Conservation (phyloP, 2,113 vertebrate genomes). For the Pseudolaguvia tuberculata region DNA sequence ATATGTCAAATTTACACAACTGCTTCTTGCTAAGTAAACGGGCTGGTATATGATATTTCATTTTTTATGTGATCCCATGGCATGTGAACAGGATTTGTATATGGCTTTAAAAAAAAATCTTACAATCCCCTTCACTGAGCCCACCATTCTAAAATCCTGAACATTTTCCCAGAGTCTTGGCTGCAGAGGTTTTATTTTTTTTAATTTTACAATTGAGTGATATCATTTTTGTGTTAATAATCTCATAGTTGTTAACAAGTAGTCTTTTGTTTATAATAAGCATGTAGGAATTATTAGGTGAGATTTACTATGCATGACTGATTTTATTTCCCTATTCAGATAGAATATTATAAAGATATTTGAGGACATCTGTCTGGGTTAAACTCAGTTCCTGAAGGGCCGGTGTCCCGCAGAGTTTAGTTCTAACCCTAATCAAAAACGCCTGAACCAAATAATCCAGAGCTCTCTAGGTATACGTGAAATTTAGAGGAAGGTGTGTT, state of each 20-base stretch:
- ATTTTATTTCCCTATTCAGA: too few species aligned
- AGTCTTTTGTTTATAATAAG: constrained; percentile 42
- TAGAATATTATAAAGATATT: background rate
- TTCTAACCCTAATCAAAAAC: too few species aligned
- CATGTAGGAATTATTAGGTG: constrained; percentile 38
- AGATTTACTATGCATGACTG: constrained; percentile 47
- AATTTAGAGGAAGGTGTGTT: too few species aligned
- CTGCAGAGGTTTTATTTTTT: constrained; percentile 34
- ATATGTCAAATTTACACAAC: constrained; percentile 30
- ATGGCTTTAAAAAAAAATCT: constrained; percentile 6
- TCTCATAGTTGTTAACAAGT: constrained; percentile 51
- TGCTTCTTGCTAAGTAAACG: constrained; percentile 13
- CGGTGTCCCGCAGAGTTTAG: too few species aligned
- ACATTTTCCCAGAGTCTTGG: constrained; percentile 1
- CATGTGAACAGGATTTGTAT: constrained; percentile 5
- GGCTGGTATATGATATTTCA: background rate
- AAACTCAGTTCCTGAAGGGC: too few species aligned
- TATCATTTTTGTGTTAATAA: constrained; percentile 48
- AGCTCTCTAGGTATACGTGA: too few species aligned
- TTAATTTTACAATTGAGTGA: constrained; percentile 44
- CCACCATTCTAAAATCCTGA: constrained; percentile 2
- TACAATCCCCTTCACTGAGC: constrained; percentile 17
- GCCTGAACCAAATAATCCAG: too few species aligned
- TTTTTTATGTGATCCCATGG: background rate
- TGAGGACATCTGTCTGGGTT: background rate